Conservation (phyloP, 2,113 vertebrate genomes). For the Phylloscopus trochiloides region DNA sequence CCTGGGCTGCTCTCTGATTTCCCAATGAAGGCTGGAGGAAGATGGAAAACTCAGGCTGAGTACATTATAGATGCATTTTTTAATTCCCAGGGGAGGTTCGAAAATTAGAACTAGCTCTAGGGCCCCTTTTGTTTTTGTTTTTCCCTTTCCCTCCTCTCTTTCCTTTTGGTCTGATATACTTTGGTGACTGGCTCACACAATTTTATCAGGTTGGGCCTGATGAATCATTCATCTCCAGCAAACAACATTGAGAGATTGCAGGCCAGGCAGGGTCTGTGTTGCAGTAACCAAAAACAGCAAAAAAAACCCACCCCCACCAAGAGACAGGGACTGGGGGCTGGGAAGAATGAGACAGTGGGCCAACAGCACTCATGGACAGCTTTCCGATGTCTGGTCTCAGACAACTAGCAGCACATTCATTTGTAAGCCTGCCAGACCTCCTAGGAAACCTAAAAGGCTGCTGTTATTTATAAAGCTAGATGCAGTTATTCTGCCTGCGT, state of each 20-base stretch:
- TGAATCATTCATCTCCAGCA: constrained; percentile 51
- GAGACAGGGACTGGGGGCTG: not conserved
- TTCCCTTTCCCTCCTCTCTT: not conserved
- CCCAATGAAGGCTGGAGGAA: not conserved
- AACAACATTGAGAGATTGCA: not conserved
- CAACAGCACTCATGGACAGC: constrained; percentile 11
- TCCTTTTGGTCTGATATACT: constrained; percentile 22
- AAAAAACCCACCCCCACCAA: not conserved
- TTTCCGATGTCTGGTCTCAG: constrained; percentile 27
- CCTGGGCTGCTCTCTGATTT: not conserved
- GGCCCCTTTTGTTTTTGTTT: constrained; percentile 24
- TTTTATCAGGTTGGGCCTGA: constrained; percentile 34
- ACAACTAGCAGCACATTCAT: constrained; percentile 19
- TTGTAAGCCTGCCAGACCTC: constrained; percentile 51
- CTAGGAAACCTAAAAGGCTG: constrained; percentile 44
- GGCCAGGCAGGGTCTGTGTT: not conserved
- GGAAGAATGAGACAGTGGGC: not conserved
- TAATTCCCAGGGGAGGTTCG: not conserved
- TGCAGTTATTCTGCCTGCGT: not conserved
- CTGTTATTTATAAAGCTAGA: constrained; percentile 48
- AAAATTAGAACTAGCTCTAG: not conserved
- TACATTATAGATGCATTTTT: not conserved
- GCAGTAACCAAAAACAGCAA: not conserved
- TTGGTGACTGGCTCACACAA: constrained; percentile 29
- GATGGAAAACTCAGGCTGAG: not conserved